Base-by-base conservation (phyloP, 2,797 vertebrate genomes). In the Galago senegalensis region DNA sequence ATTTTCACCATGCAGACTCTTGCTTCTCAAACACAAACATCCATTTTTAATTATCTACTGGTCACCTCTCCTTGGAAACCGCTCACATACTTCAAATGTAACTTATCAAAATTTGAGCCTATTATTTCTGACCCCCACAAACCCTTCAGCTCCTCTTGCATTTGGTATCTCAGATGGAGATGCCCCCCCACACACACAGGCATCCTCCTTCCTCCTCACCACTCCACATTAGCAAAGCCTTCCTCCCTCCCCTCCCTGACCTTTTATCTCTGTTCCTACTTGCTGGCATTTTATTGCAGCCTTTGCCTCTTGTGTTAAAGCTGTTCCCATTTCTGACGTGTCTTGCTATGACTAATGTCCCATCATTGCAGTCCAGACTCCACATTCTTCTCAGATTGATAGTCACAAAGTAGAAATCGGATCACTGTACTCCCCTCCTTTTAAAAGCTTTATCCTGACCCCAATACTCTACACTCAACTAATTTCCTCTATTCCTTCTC, bases 11-110 rank as follows among this genome's bases (percentile, higher is more conserved):
- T 8, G 27, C 46, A 25, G 85, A 79, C 25, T 79, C 23, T 2
- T 7, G 46, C 23, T 93, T 79, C 73, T 95, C 23, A 87, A 80
- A 91, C 3, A 49, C 20, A 56, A 46, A 83, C 61, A n/a, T 91
- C 23, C 43, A 17, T 82, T 92, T 53, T 17, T 83, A 53, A 65
- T 27, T 34, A 1, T n/a, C 61, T 76, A 5, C 27, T 61, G 49
- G 11, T 61, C 61, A 76, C 46, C 40, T 43, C 46, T 86, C 40
- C 67, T 72, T 70, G 37, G 49, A 82, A 91, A 37, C 31, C 31
- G 3, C 8, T 14, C 67, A 75, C 75, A 34, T 31, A 63, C 53
- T 34, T 81, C 70, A 58, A 43, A 43, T 58, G 46, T 23, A 89
- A 63, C 40, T 53, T 69, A 46, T 8, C 29, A 37, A 65, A 34